A percentile compares a stretch with the other conserved stretches of the same genome.
These are phyloP conservation scores for Leptopterna dolabrata DNA, from an alignment of 2,888 invertebrate species.

Conservation along the genomic window DNA sequence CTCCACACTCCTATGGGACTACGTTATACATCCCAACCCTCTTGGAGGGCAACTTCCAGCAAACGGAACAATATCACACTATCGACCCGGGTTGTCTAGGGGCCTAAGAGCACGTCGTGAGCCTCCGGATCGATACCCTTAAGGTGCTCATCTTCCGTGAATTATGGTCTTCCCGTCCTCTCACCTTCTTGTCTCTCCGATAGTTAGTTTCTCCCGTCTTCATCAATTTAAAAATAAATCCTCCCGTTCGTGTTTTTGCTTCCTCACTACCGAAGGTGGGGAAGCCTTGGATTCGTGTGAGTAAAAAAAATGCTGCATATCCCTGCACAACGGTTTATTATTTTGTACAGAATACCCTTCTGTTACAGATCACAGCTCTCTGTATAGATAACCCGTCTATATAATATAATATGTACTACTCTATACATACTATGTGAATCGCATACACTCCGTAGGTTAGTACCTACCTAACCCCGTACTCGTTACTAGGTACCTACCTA, in stretches of 20 bases:
- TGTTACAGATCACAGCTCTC: too few species aligned
- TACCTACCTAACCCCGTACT: too few species aligned
- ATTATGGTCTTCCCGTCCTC: background rate
- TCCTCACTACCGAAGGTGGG: background rate
- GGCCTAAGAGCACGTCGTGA: background rate
- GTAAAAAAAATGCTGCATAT: too few species aligned
- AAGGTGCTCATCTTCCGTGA: constrained; percentile 2
- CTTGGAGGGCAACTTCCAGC: background rate
- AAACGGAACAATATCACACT: background rate
- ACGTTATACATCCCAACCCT: background rate
- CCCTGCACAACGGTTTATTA: too few species aligned
- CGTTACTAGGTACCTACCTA: too few species aligned
- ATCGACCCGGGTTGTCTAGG: background rate
- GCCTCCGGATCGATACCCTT: background rate
- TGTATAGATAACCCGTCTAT: too few species aligned
- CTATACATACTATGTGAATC: too few species aligned
- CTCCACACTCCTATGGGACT: background rate
- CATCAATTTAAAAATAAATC: background rate
- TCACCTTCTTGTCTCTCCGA: background rate
- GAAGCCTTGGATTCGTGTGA: too few species aligned
- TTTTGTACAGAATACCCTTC: too few species aligned
- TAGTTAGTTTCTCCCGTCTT: background rate
- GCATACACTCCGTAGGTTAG: too few species aligned
- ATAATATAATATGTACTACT: too few species aligned
- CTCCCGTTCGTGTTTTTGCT: too few species aligned